Evolutionary conservation across 2,888 invertebrate species (phyloP), one percentile per base, ranked within the genome.

Genomic region (Dilophus febrilis): DNA sequence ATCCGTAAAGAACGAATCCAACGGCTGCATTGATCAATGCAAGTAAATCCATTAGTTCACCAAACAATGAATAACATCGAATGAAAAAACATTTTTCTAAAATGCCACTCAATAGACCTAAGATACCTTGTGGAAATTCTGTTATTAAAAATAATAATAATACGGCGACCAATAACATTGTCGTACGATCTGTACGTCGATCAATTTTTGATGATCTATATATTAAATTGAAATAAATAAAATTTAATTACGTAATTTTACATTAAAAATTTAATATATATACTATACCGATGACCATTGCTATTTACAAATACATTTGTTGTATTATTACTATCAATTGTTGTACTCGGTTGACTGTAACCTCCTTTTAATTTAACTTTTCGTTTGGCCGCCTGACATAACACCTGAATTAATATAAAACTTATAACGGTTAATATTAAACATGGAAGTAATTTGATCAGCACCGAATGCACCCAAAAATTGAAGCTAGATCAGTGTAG

Each of bases 1-100:
- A 72, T 54, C 91, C 92, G 58, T 92, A 94, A 33, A 94, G 68
- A 40, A 92, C 80, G 55, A 94, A 94, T 61, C 91, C 94, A 42
- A 92, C 83, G 1, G 88, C 84, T 8, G 90, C 87, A 60, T 92
- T 94, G 50, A 88, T 65, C 42, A 94, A 69, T 1, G 92, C 91
- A 53, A 91, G 61, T 44, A 88, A 76, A 62, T 94, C 91, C 77
- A 91, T 82, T 40, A 90, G 57, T 55, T 91, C 90, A 2, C 86
- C 86, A 45, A 84, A 76, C 35, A 77, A 67, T 46, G 74, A 70
- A 62, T 92, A 92, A 58, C 86, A 87, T 27, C 73, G 70, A 38
- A 70, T 65, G 54, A 86, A 85, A 60, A 92, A 84, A 44, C 74
- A 73, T 55, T 75, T 58, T 12, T 73, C 71, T 35, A 77, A 58